Base-by-base conservation (phyloP, 1,140 invertebrate genomes). In the Sinonovacula constricta region DNA sequence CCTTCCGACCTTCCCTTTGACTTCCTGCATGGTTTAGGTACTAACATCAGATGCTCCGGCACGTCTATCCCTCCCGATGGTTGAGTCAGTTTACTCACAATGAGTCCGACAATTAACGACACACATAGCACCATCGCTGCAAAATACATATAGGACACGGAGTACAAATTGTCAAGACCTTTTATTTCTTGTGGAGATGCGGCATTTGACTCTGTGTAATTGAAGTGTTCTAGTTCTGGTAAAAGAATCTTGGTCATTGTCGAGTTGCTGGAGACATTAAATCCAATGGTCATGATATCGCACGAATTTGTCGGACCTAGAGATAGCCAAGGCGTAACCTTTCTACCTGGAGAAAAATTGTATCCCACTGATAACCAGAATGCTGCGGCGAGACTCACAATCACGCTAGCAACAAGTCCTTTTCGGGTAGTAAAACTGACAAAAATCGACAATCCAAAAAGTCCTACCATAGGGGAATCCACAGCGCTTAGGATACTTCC, bases 291-390 rank as follows among this genome's bases (percentile, higher is more conserved):
- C 7, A 18, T 45, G 7, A 45, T 45, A 18, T 45, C 7, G 26
- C 71, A 75, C 26, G 63, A 30, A 24, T 45, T 24, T 1, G 71
- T 75, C 10, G 71, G 71, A n/a, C 71, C 71, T 4, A 39, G 28
- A 4, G 60, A 30, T 28, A 63, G 49, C 12, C 28, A 39, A 4
- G 71, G 71, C 54, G 45, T 28, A 12, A 1, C 1, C 15, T 56
- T 31, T 3, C 49, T 3, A 28, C 30, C 60, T 57, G 54, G 10
- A 18, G 59, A 31, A 26, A 65, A 65, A 3, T 39, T 24, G 30
- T 39, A 26, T 33, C 71, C 71, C 2, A 75, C 45, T 12, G 60
- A 51, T 12, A 75, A n/a, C 71, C 71, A 75, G 2, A 75, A 31
- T 7, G 49, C 39, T 12, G 65, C 18, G 3, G 24, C 31, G 3